A percentile compares a stretch with the other conserved stretches of the same genome.
Conservation (phyloP, 2,113 vertebrate species). For the Elgaria multicarinata region DNA sequence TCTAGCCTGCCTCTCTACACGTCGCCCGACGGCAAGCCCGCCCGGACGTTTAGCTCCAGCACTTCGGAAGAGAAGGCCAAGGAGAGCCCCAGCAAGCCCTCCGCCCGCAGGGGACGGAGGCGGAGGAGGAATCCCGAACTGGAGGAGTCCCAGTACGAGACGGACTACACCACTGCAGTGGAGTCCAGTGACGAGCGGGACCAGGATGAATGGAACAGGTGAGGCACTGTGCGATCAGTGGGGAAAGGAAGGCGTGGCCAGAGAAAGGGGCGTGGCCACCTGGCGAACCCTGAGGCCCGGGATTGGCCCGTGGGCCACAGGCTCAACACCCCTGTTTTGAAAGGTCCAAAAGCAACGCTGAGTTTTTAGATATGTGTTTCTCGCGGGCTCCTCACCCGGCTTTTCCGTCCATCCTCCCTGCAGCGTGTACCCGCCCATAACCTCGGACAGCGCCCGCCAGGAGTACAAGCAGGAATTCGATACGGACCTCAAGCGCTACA, state of each 20-base stretch:
- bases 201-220: constrained; percentile 78
- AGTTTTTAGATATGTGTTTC: background rate
- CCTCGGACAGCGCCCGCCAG: constrained; percentile 75
- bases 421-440: constrained; percentile 83
- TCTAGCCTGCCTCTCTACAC: background rate
- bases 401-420: rapidly evolving
- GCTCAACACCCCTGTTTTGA: too few relatives aligned
- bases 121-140: constrained; percentile 72
- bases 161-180: constrained; percentile 82
- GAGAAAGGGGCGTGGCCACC: too few relatives aligned
- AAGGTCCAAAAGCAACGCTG: background rate
- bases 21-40: background rate
- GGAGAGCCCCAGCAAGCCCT: constrained; percentile 57
- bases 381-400: too few relatives aligned
- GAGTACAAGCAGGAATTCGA: constrained; percentile 84
- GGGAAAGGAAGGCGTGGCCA: too few relatives aligned
- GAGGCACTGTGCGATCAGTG: background rate
- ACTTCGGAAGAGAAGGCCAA: constrained; percentile 64
- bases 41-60: constrained; percentile 69
- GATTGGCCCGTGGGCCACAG: too few relatives aligned
- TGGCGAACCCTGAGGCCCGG: too few relatives aligned
- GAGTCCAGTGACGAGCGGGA: constrained; percentile 81
- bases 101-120: constrained; percentile 73
- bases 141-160: constrained; percentile 81
- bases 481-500: constrained; percentile 77